These are phyloP conservation scores for Nebria ingens DNA, from an alignment of 1,140 invertebrate species.

Conservation along the genomic window DNA sequence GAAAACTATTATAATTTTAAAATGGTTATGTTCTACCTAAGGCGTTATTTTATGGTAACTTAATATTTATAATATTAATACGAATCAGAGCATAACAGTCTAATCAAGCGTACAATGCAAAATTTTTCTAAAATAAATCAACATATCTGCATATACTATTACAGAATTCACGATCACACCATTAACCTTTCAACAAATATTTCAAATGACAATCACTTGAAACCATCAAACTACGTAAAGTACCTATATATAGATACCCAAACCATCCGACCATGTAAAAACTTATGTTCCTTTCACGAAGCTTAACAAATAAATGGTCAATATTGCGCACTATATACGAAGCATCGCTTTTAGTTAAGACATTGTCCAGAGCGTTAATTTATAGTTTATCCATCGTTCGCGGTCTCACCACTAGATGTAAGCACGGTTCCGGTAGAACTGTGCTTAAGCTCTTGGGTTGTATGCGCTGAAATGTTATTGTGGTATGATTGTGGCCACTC, in stretches of 20 bases:
- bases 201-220: not conserved
- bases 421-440: not conserved
- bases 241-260: too few species aligned
- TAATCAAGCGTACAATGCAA: not conserved
- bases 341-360: conserved; percentile 7
- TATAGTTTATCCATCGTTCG: not conserved
- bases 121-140: not conserved
- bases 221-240: not conserved
- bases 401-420: not conserved
- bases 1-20: not conserved
- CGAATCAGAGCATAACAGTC: not conserved
- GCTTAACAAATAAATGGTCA: not conserved
- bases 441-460: too few species aligned
- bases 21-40: not conserved
- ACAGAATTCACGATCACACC: not conserved
- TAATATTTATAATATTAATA: not conserved
- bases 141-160: not conserved
- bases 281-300: not conserved
- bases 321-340: not conserved
- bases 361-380: conserved; percentile 7
- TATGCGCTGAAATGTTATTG: not conserved
- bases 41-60: not conserved
- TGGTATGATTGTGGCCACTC: not conserved
- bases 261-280: not conserved
- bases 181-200: not conserved